Evolutionary conservation across 2,888 invertebrate genomes (phyloP), one percentile per base, ranked within the genome.

Genomic region (Watsonalla binaria): DNA sequence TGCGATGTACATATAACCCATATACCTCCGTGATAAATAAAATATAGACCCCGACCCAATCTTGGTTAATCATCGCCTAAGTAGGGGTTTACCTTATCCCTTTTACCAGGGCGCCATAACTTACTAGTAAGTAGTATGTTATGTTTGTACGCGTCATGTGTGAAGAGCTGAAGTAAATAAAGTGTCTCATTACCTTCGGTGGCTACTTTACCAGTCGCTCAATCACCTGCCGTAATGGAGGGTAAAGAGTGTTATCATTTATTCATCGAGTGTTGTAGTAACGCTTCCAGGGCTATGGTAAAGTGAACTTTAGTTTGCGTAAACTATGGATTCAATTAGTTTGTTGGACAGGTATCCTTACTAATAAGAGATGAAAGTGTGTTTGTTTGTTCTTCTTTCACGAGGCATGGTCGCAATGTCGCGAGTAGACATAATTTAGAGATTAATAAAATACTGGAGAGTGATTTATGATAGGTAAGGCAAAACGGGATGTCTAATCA

Each of bases 231-330:
- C 57, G 58, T 70, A 74, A 72, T 72, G 68, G 65, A 66, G 63
- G 63, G 61, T 66, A 63, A 72, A 72, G 59, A 66, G 62, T 55
- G 63, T 65, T 66, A 68, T 74, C 62, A 71, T 66, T 71, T 74
- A 75, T 75, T 74, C 72, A 75, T 51, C 51, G 53, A 52, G 57
- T 62, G 55, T 58, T 65, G 61, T 62, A n/a, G 47, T 55, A 51
- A 54, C 57, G 49, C 55, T 51, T 54, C 14, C 55, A 56, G 53
- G 46, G 48, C 53, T 47, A 47, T 35, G 39, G 51, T 55, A 34
- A 49, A 58, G 53, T 50, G 57, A 47, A 46, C 45, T 50, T 61
- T 34, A 37, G 53, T 62, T 51, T 51, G 46, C 54, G 52, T 54
- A 48, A 53, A 46, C 48, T 54, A 54, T 57, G 55, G 57, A 24